A percentile compares a stretch with the other conserved stretches of the same genome.
These are phyloP conservation scores for Eubucco bourcierii DNA, from an alignment of 2,113 vertebrate species.

Conservation along the genomic window DNA sequence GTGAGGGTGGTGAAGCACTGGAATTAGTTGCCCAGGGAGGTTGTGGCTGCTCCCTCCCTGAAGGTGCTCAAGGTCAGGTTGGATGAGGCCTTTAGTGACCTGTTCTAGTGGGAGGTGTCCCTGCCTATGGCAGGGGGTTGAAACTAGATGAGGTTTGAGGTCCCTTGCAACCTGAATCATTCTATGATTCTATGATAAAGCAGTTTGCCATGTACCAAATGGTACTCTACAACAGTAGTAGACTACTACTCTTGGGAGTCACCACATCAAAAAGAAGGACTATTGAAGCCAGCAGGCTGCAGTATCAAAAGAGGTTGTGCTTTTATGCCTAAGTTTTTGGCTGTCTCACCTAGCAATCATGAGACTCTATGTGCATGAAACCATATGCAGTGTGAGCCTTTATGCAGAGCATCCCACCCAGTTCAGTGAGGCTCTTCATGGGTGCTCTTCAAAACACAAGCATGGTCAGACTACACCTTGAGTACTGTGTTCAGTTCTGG, in stretches of 20 bases:
- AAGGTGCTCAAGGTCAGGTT: no score
- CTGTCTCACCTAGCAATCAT: background rate
- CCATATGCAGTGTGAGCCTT: background rate
- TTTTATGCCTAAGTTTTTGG: conserved; percentile 29
- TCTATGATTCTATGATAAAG: background rate
- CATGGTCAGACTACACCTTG: background rate
- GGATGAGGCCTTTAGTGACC: no score
- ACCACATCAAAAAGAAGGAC: conserved; percentile 12
- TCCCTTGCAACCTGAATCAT: no score
- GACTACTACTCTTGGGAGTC: background rate
- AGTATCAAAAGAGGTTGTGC: background rate
- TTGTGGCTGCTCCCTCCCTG: no score
- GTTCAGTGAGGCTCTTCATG: background rate
- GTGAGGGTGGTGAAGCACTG: no score
- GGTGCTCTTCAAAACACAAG: background rate
- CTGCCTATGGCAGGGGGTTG: no score
- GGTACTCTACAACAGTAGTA: background rate
- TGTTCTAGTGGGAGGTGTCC: no score
- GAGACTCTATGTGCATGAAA: background rate
- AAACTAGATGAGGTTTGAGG: no score
- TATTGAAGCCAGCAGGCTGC: background rate
- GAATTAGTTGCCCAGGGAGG: no score
- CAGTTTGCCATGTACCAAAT: background rate
- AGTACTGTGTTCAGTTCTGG: no score
- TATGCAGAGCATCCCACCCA: conserved; percentile 21